phyloP scores from a whole-genome alignment of 1,140 invertebrate genomes.

The Augochlora pura region DNA sequence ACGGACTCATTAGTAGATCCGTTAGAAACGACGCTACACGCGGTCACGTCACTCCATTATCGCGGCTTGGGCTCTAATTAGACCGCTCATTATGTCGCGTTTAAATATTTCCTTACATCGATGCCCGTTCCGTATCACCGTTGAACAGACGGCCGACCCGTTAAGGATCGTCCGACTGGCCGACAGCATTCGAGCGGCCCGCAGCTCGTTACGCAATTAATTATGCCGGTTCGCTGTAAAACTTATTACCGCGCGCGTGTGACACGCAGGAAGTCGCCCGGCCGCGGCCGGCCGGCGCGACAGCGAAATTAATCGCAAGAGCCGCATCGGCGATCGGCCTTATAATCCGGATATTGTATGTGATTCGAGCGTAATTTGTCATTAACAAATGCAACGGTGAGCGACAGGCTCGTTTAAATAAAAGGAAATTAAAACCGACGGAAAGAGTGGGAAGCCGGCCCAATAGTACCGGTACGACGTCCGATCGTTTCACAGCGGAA shows the following conservation, averaged over 20 bases:
- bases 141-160: background rate
- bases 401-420: slow-evolving; percentile 38
- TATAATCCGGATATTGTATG: slow-evolving; percentile 33
- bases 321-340: slow-evolving; percentile 19
- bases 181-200: background rate
- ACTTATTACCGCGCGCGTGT: slow-evolving; percentile 5
- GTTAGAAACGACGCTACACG: slow-evolving; percentile 42
- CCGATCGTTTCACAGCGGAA: slow-evolving; percentile 19
- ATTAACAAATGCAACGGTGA: slow-evolving; percentile 41
- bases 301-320: slow-evolving; percentile 33
- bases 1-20: slow-evolving; percentile 45
- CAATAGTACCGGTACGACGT: background rate
- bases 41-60: slow-evolving; percentile 40
- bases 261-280: background rate
- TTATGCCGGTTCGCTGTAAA: slow-evolving; percentile 30
- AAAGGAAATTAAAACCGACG: slow-evolving; percentile 47
- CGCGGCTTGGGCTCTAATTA: slow-evolving; percentile 41
- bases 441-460: background rate
- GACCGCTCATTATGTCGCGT: slow-evolving; percentile 40
- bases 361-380: slow-evolving; percentile 37
- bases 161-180: background rate
- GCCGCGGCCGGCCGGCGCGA: background rate
- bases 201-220: slow-evolving; percentile 25
- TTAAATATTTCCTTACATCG: slow-evolving; percentile 51
- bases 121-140: slow-evolving; percentile 14